Base-by-base conservation (phyloP, 1,140 invertebrate genomes). In the Procambarus clarkii region DNA sequence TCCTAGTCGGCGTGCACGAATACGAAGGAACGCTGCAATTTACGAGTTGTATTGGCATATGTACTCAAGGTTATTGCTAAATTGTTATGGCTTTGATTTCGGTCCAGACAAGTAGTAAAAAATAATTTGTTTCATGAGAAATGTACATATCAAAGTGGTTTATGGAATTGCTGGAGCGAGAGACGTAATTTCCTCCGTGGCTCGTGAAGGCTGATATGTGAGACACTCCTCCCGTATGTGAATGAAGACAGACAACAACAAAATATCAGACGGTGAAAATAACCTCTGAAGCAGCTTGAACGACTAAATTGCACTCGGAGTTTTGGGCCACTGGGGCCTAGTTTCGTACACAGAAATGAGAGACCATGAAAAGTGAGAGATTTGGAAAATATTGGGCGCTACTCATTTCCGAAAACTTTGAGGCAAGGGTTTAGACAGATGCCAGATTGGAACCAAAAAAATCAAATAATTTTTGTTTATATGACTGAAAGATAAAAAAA, bases 161-260 rank as follows among this genome's bases (percentile, higher is more conserved):
- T 83, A 46, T 69, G 24, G 54, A 15, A 44, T 2, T 4, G 58
- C 7, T 13, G 21, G 81, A 46, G 58, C 21, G 3, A 45, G 81
- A 34, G n/a, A 44, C 15, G 81, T 46, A 60, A 82, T 83, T 83
- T 83, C 81, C 81, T 83, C n/a, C 9, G 81, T 83, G 81, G 58
- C n/a, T 54, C 81, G 81, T 83, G 81, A 83, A 83, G 45, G 24
- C 58, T 45, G 58, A 83, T 83, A 83, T n/a, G 58, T 15, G 50
- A 82, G 80, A 24, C 78, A n/a, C 54, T 74, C 21, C n/a, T 74
- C 69, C 8, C 69, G 21, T 34, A 34, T 74, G 24, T 74, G n/a
- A 74, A 34, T 34, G 81, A 58, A 54, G 58, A 54, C 3, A 60
- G 34, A 45, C 34, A n/a, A n/a, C 18, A 69, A 64, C 21, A 45